Base-by-base conservation (phyloP, 30 jellyfish, hydroid and myxozoan species). In the Rhopilema esculentum region DNA sequence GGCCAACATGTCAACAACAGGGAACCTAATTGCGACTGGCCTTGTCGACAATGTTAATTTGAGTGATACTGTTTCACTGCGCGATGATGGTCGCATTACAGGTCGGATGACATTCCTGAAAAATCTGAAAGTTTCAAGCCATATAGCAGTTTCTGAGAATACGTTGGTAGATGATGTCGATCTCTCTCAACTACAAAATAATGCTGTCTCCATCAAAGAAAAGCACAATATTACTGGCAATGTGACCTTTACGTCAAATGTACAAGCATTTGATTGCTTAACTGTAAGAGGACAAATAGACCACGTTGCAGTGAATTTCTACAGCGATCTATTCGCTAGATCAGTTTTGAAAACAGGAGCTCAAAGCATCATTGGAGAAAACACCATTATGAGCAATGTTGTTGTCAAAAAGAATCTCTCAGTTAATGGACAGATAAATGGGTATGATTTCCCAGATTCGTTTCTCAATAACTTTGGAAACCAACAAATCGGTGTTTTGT, bases 81-180 rank as follows among this genome's bases (percentile, higher is more conserved):
- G 53, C 20, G 89, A 86, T 40, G 29, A 61, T 18, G 91, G 77
- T 24, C 28, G 49, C 33, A 88, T 93, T 15, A 16, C 22, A 28
- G 97, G 97, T 7, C 25, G 7, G 49, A 71, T 40, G 67, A 19
- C 61, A 18, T 89, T 93, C 64, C 0, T 26, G 27, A 29, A 20
- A 12, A 27, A 52, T 16, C 22, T 89, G 20, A 28, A 20, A 0
- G 40, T 88, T 24, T 9, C 50, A 1, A 70, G 70, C 66, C 77
- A 89, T 66, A 27, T 88, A 8, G 21, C 6, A 17, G 64, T 85
- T 28, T 70, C 85, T 16, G 71, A 77, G 1, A 30, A 61, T 17
- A 52, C 48, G 21, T 61, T 30, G 0, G 88, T 93, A 16, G 82
- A 93, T 66, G 84, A 79, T 6, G 88, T 93, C 12, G 98, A 93